Evolutionary conservation across 2,888 invertebrate species (phyloP).

Genomic region (Netelia inedita): DNA sequence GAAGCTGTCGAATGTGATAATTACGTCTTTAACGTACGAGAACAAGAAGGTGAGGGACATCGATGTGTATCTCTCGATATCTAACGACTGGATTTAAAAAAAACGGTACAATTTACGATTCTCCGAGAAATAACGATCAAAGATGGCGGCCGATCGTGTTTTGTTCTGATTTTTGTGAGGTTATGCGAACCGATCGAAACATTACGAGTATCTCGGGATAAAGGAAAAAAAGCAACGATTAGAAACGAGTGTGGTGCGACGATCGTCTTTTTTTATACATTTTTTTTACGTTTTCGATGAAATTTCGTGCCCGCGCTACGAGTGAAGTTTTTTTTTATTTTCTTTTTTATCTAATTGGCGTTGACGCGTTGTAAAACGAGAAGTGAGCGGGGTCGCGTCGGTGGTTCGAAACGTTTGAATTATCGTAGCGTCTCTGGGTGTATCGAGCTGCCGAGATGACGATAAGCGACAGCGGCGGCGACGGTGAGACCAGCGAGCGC

Average conservation of each 20-base stretch:
- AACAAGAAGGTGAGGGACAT: background rate
- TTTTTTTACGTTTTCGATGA: constrained; percentile 4
- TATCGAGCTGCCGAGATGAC: background rate
- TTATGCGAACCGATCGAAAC: background rate
- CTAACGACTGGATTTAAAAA: background rate
- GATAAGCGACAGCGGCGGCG: constrained; percentile 6
- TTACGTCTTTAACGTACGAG: background rate
- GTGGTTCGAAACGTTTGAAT: background rate
- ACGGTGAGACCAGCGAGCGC: constrained; percentile 37
- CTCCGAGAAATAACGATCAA: constrained; percentile 10
- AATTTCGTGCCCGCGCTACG: constrained; percentile 21
- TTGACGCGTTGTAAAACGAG: background rate
- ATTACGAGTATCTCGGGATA: background rate
- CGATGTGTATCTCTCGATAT: background rate
- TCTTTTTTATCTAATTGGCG: background rate
- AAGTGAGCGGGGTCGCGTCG: background rate
- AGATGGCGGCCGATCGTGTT: constrained; percentile 8
- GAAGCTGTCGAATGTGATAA: background rate
- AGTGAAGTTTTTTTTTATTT: constrained; percentile 31
- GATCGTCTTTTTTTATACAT: background rate
- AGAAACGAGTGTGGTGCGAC: constrained; percentile 7
- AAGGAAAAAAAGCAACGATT: background rate
- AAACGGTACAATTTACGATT: background rate
- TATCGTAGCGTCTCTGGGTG: background rate
- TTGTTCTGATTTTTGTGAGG: background rate